A percentile compares a stretch with the other conserved stretches of the same genome.
Conservation (phyloP, 2,888 invertebrate genomes). For the Teleiodes luculella region DNA sequence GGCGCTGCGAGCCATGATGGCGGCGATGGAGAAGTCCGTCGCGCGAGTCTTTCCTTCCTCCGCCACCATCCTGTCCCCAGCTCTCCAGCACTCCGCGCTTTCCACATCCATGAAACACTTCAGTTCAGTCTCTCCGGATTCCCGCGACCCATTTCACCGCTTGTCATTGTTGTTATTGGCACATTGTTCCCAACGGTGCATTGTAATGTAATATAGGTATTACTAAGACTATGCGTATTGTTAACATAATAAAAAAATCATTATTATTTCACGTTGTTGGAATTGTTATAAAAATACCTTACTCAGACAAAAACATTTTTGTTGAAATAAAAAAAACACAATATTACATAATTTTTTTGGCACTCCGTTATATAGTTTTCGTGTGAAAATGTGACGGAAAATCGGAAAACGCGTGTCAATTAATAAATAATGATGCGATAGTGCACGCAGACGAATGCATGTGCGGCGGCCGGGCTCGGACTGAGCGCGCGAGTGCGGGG, state of each 20-base stretch:
- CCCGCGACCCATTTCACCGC: conserved; percentile 53
- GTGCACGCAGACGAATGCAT: conserved; percentile 16
- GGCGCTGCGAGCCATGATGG: conserved; percentile 90
- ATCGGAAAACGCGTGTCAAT: conserved; percentile 34
- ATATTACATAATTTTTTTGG: conserved; percentile 12
- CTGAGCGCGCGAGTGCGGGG: conserved; percentile 57
- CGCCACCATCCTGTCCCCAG: conserved; percentile 68
- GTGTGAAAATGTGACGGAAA: conserved; percentile 21
- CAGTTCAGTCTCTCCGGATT: conserved; percentile 36
- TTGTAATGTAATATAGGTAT: too few species aligned
- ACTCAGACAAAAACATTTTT: too few species aligned
- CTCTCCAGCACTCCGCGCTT: conserved; percentile 64
- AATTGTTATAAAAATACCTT: conserved; percentile 17
- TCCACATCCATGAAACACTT: conserved; percentile 74
- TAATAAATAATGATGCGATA: conserved; percentile 19
- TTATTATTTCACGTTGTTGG: conserved; percentile 32
- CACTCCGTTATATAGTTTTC: conserved; percentile 26
- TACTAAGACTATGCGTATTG: too few species aligned
- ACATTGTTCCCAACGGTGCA: conserved; percentile 38
- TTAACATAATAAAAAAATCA: too few species aligned
- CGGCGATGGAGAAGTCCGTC: conserved; percentile 97
- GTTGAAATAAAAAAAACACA: conserved; percentile 11
- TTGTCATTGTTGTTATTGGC: conserved; percentile 52
- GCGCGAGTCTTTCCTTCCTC: conserved; percentile 79
- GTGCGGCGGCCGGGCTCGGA: conserved; percentile 65